These are phyloP conservation scores for Antennarius striatus DNA, from an alignment of 2,113 vertebrate genomes.

Conservation along the genomic window DNA sequence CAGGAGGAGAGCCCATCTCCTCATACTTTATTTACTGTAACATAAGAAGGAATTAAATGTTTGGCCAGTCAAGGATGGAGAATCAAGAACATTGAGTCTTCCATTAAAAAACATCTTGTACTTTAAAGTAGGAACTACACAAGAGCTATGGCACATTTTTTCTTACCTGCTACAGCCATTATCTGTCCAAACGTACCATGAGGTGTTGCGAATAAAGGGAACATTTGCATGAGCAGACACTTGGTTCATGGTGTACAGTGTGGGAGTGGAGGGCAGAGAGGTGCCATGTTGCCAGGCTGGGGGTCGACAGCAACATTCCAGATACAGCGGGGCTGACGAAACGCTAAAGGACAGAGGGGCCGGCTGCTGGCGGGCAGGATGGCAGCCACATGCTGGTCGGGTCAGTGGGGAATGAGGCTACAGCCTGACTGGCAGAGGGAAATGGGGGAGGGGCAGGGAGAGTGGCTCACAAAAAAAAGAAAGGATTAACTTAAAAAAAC, in stretches of 20 bases:
- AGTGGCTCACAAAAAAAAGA: constrained; percentile 37
- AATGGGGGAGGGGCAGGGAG: background rate
- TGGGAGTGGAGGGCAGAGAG: constrained; percentile 20
- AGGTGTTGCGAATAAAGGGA: background rate
- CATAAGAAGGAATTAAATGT: no score
- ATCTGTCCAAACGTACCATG: background rate
- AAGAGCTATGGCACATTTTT: background rate
- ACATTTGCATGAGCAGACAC: background rate
- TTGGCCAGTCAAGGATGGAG: no score
- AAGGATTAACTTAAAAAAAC: constrained; percentile 66
- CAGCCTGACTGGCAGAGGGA: constrained; percentile 1
- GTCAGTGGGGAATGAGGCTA: constrained; percentile 59
- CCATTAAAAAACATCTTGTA: no score
- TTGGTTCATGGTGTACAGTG: constrained; percentile 5
- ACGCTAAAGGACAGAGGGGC: constrained; percentile 55
- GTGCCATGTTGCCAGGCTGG: constrained; percentile 49
- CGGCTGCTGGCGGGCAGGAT: constrained; percentile 38
- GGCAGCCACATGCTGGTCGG: constrained; percentile 60
- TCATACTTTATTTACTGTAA: no score
- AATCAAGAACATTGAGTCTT: no score
- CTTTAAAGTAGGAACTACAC: no score
- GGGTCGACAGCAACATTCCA: constrained; percentile 44
- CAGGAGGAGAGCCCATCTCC: no score
- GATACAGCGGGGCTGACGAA: constrained; percentile 42
- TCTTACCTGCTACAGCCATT: background rate